These are phyloP conservation scores for Ameiurus melas DNA, from an alignment of 2,113 vertebrate species.

Conservation along the genomic window DNA sequence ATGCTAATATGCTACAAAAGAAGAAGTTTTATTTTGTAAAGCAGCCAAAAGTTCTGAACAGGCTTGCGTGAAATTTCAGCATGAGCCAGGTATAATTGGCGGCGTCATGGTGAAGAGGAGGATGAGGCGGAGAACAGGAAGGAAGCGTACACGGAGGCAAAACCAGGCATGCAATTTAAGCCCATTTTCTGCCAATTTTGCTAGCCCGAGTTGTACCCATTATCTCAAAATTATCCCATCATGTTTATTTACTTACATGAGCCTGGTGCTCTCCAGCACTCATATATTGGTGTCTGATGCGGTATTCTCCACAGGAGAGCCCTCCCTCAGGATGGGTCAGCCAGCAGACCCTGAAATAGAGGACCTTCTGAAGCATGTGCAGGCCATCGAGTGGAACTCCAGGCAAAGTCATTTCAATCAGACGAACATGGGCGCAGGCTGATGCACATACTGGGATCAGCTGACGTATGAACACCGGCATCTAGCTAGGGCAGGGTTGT, in stretches of 20 bases:
- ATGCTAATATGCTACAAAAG: not conserved
- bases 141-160: not conserved
- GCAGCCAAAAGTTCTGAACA: not conserved
- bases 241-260: not conserved
- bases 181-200: slow-evolving; percentile 31
- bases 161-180: slow-evolving; percentile 32
- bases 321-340: not conserved
- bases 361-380: not conserved
- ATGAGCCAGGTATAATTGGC: not conserved
- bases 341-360: slow-evolving; percentile 1
- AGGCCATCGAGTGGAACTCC: not conserved
- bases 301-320: not conserved
- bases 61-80: not conserved
- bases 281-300: not conserved
- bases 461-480: not conserved
- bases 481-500: not conserved
- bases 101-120: not conserved
- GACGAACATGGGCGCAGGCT: not conserved
- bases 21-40: not conserved
- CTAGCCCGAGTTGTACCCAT: slow-evolving; percentile 18
- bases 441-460: not conserved
- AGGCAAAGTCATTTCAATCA: not conserved
- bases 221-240: slow-evolving; percentile 20
- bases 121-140: slow-evolving; percentile 18
- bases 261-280: not conserved